Evolutionary conservation across 2,113 vertebrate species (phyloP).

Genomic region (Abramis brama): DNA sequence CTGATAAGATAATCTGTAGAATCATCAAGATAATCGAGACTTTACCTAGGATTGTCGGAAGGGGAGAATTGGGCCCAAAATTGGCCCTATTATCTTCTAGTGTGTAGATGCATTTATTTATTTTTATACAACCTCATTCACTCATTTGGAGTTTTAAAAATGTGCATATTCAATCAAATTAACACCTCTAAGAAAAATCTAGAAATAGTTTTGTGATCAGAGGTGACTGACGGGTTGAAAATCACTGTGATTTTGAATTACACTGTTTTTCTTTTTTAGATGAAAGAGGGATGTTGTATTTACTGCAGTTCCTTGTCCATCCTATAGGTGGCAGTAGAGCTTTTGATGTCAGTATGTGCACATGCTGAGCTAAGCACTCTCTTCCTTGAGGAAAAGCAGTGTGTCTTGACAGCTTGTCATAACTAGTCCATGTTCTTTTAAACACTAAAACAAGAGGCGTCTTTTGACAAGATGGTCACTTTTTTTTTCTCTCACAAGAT

Average conservation of each 20-base stretch:
- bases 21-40: no score
- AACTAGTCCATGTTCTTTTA: slow-evolving; percentile 20
- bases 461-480: slow-evolving; percentile 33
- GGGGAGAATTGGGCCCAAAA: no score
- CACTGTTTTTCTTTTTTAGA: not conserved
- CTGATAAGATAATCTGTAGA: no score
- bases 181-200: slow-evolving; percentile 14
- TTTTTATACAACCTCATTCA: not conserved
- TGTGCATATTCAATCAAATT: not conserved
- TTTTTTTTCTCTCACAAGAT: not conserved
- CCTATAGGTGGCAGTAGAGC: slow-evolving; percentile 60
- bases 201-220: not conserved
- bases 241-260: not conserved
- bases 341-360: slow-evolving; percentile 38
- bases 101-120: not conserved
- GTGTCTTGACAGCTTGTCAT: slow-evolving; percentile 50
- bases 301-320: not conserved
- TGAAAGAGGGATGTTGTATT: not conserved
- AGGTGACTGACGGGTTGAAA: not conserved
- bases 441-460: slow-evolving; percentile 27
- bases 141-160: not conserved
- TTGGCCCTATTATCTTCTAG: no score
- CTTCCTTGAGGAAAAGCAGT: not conserved
- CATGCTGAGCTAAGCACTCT: slow-evolving; percentile 62
- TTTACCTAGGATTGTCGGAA: no score